These are phyloP conservation scores for Thryonomys swinderianus DNA, from an alignment of 2,113 vertebrate species.

Conservation along the genomic window DNA sequence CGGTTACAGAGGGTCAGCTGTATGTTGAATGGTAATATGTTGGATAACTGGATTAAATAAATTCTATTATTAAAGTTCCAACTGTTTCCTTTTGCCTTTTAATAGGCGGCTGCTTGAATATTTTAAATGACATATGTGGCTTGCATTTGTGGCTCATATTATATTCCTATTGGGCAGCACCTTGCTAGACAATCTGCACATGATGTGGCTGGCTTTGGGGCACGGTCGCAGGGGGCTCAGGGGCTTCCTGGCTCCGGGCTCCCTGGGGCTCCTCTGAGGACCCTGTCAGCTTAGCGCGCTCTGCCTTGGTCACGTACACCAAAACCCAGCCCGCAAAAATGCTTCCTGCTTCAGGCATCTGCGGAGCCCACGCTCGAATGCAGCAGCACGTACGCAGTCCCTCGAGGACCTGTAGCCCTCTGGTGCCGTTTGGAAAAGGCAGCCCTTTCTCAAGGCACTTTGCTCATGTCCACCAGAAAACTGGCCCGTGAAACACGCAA, in stretches of 20 bases:
- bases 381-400: neutral
- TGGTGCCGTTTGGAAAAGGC: neutral
- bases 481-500: neutral
- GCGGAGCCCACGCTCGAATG: neutral
- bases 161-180: neutral
- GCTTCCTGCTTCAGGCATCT: neutral
- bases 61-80: conserved; percentile 20
- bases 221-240: neutral
- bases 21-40: neutral
- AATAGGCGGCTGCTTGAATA: neutral
- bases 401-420: neutral
- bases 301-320: no score
- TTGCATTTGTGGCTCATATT: neutral
- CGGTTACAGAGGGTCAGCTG: no score
- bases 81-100: neutral
- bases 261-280: neutral
- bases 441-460: neutral
- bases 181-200: neutral
- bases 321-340: neutral
- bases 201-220: neutral
- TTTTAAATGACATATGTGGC: neutral
- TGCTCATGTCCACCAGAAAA: neutral
- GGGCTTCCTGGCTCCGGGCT: neutral
- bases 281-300: neutral
- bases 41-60: neutral